Evolutionary conservation across 2,888 invertebrate genomes (phyloP), one percentile per base, ranked within the genome.

Genomic region (Ormia ochracea): DNA sequence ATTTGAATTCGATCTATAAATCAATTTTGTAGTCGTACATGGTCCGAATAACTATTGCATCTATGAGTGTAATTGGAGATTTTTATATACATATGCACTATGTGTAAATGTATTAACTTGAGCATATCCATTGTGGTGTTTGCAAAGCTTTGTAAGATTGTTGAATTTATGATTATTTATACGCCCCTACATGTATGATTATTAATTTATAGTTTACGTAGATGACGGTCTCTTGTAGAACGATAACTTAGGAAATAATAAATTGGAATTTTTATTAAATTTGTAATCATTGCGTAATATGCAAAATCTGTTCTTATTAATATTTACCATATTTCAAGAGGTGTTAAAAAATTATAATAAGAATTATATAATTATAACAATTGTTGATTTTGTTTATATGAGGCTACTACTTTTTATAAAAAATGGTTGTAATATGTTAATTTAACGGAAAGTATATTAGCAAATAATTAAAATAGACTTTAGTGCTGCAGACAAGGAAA

Each of bases 1-100:
- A 87, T 86, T 85, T 78, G 83, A 82, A 83, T 83, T 84, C 87
- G 73, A 75, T 73, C 75, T 78, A 82, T 82, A 80, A 82, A 82
- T 82, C 78, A 81, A 81, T 79, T 70, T 79, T 70, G 43, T 66
- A 59, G 14, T 58, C 12, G 56, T 52, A 50, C 80, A 80, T 80
- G 80, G 66, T 54, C 69, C 76, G 76, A 68, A 76, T 73, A 68
- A 74, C 58, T 74, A 58, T 74, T 72, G 14, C 31, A 43, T 52
- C 52, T 72, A 63, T 43, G 43, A 72, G 23, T 61, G 52, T 58
- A 74, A 65, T 69, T 70, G 66, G 58, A 41, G 5, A 52, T 58
- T 58, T 59, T 50, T 21, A 43, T 63, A 56, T n/a, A n/a, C n/a
- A n/a, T n/a, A n/a, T n/a, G n/a, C n/a, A n/a, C n/a, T n/a, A n/a